phyloP scores from a whole-genome alignment of 2,797 vertebrate species.

The Sebastiscus albofasciatus region DNA sequence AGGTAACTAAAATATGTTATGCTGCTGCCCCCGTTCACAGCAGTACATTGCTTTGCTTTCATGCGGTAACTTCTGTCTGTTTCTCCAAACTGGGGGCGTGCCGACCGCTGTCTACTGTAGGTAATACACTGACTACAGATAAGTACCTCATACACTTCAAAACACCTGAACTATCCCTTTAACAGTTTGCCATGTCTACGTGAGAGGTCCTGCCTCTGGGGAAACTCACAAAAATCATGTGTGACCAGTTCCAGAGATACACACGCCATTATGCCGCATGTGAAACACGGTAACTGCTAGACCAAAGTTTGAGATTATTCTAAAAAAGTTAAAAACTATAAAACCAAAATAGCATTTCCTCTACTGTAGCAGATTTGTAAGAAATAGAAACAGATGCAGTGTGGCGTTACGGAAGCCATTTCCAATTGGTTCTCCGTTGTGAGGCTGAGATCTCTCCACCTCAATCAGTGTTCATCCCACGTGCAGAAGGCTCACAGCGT shows the following conservation, averaged over 20 bases:
- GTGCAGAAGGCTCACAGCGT: conserved; percentile 40
- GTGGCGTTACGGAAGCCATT: not conserved
- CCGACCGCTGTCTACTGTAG: no score
- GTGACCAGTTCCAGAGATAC: not conserved
- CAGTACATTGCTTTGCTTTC: no score
- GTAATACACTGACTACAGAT: no score
- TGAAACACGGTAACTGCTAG: not conserved
- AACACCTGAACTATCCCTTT: no score
- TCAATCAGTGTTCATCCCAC: conserved; percentile 38
- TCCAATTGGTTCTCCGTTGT: conserved; percentile 16
- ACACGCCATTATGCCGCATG: not conserved
- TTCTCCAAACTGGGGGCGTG: no score
- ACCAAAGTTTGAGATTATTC: not conserved
- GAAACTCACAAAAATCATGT: not conserved
- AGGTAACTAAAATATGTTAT: no score
- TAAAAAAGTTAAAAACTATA: not conserved
- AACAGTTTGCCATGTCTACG: no score
- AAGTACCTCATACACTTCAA: no score
- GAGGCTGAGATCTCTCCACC: conserved; percentile 14
- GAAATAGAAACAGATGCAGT: not conserved
- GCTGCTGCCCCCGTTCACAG: no score
- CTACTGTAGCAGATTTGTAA: not conserved
- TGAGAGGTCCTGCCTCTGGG: not conserved
- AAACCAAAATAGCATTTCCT: not conserved
- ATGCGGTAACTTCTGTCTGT: no score